Evolutionary conservation across 2,797 vertebrate genomes (phyloP), one percentile per base, ranked within the genome.

Genomic region (Zenarchopterus dispar): DNA sequence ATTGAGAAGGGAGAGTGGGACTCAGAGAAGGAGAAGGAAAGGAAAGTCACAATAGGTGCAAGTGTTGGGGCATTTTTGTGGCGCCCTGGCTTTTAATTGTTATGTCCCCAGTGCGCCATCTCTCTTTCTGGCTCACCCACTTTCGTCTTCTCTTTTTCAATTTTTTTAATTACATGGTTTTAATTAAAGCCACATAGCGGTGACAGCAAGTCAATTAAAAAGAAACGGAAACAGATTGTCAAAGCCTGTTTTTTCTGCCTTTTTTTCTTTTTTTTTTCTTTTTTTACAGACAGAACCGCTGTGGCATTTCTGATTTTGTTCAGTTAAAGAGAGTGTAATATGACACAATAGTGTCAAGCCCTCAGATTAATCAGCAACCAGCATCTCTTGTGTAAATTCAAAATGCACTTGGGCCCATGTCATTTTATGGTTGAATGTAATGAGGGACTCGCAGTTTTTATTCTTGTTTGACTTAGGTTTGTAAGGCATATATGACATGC

Each of bases 1-100:
- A 94, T 92, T 93, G 91, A 91, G 77, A 75, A 52, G 91, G 92
- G 91, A 93, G 75, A 84, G 75, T 81, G 91, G 90, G 92, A 93
- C 85, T 75, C 28, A 0, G 45, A 54, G 70, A 73, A 51, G 67
- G 48, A 74, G 70, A 62, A 71, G 55, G 77, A 73, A 62, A 13
- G 50, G 44, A 26, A 64, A 70, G 62, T 56, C 65, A 39, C 56
- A 48, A 56, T 55, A 66, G 70, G 77, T 81, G 77, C 78, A 77
- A 86, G 84, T 83, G 81, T 76, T 85, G 65, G 84, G 68, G 77
- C 63, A 65, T 87, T 86, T 47, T 80, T 72, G 75, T 77, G 81
- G 80, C 45, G 46, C 82, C 88, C 73, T 70, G 71, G 70, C 74
- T 89, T 83, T 91, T 91, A 92, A 91, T 92, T 89, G 91, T 88